Base-by-base conservation (phyloP, 2,888 invertebrate genomes). In the Eupsilia transversa region DNA sequence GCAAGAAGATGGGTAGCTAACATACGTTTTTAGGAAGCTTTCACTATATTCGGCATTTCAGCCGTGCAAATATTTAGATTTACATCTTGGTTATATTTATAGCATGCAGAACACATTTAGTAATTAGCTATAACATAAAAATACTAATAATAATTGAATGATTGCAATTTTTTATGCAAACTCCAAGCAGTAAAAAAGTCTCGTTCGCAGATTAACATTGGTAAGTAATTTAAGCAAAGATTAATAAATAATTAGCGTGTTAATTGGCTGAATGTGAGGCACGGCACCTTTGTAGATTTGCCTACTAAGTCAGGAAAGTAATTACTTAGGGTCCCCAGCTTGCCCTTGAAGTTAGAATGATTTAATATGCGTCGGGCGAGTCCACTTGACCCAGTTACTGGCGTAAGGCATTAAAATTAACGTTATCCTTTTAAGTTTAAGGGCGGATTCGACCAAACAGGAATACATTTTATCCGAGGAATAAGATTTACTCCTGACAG, bases 221-320 rank as follows among this genome's bases (percentile, higher is more conserved):
- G 23, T 69, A 65, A 82, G 75, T 71, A 67, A 67, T 68, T 79
- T 52, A 64, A 46, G 38, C 35, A 57, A 74, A 75, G 66, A 75
- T 83, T 60, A 79, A 77, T 85, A 85, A 78, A 83, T 85, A 79
- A 85, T 83, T 73, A 75, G 59, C 35, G 41, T 74, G 46, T 71
- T 85, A 79, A 83, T 80, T 80, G 74, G 63, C 54, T 73, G 77
- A 80, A 79, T 80, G 81, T 79, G 79, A 71, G 72, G 65, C 60
- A 67, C 66, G 30, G 38, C 66, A 74, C 83, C 87, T 78, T 85
- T 80, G 78, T 69, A 77, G 70, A 72, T 78, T 83, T 79, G 74
- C 60, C 72, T 82, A 68, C 83, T 78, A 74, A 87, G 78, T 87
- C 69, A 77, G 67, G 57, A 87, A 86, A 85, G 87, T 85, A 85